These are phyloP conservation scores for Scaptomyza flava DNA, from an alignment of 2,888 invertebrate species.

Conservation along the genomic window DNA sequence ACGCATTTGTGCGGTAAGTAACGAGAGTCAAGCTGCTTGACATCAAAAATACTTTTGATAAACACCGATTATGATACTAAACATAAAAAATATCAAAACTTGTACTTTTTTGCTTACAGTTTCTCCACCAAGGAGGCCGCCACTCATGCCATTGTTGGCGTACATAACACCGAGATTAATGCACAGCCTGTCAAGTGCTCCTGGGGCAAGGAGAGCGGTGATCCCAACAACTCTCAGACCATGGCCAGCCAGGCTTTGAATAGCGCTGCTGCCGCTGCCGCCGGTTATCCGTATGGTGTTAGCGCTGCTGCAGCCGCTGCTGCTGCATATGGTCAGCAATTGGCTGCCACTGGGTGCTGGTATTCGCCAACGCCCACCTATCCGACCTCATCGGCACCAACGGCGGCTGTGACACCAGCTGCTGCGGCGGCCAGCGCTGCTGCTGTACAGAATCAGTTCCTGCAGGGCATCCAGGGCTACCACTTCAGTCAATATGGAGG, in stretches of 20 bases:
- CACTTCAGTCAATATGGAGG: slow-evolving; percentile 94
- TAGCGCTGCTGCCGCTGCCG: slow-evolving; percentile 84
- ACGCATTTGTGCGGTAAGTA: slow-evolving; percentile 95
- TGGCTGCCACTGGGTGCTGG: slow-evolving; percentile 93
- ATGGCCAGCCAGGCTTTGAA: slow-evolving; percentile 87
- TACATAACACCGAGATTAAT: slow-evolving; percentile 98
- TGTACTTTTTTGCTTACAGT: slow-evolving; percentile 85
- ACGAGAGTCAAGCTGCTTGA: not conserved
- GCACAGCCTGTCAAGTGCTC: slow-evolving; percentile 99
- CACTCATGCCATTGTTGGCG: slow-evolving; percentile 98
- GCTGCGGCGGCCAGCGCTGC: slow-evolving; percentile 88
- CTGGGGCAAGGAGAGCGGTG: slow-evolving; percentile 99
- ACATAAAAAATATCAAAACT: no score
- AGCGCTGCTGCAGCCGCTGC: slow-evolving; percentile 85
- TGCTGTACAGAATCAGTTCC: slow-evolving; percentile 92
- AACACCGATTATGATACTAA: no score
- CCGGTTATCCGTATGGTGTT: slow-evolving; percentile 85
- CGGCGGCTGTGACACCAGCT: slow-evolving; percentile 87
- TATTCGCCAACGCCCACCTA: slow-evolving; percentile 91
- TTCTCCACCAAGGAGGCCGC: slow-evolving; percentile 99
- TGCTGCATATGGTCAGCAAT: slow-evolving; percentile 90
- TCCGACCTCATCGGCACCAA: slow-evolving; percentile 86
- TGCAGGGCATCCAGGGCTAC: slow-evolving; percentile 95
- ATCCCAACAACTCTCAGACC: slow-evolving; percentile 93
- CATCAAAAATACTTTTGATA: no score